These are phyloP conservation scores for Brachyhypopomus occidentalis DNA, from an alignment of 2,113 vertebrate species.

Conservation along the genomic window DNA sequence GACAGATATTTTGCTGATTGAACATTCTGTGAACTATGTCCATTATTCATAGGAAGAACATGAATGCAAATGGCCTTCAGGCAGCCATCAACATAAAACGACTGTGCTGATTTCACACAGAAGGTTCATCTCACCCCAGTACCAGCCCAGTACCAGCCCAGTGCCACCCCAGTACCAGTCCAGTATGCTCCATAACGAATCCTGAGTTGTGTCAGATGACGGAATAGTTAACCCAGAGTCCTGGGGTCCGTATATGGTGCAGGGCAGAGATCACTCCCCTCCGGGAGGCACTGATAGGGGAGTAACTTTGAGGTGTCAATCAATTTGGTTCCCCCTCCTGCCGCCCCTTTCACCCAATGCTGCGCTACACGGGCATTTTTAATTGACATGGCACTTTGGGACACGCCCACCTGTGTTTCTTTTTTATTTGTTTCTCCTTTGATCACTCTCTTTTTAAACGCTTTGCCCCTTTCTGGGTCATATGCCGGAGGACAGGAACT, in stretches of 20 bases:
- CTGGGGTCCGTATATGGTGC: constrained; percentile 62
- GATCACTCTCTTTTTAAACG: constrained; percentile 13
- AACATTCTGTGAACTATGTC: too few relatives aligned
- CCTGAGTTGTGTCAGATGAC: constrained; percentile 5
- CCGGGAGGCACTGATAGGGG: constrained; percentile 66
- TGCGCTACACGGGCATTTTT: constrained; percentile 52
- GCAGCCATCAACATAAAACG: too few relatives aligned
- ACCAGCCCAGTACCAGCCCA: too few relatives aligned
- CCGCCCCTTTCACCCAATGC: constrained; percentile 41
- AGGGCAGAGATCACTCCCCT: constrained; percentile 66
- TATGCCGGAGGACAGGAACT: constrained; percentile 48
- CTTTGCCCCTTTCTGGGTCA: constrained; percentile 60
- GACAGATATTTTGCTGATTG: too few relatives aligned
- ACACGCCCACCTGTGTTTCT: constrained; percentile 57
- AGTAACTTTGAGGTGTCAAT: constrained; percentile 77
- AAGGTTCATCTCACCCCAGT: too few relatives aligned
- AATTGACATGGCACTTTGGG: constrained; percentile 62
- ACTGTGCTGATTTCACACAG: too few relatives aligned
- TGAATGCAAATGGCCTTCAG: too few relatives aligned
- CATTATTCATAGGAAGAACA: too few relatives aligned
- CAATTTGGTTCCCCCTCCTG: constrained; percentile 63
- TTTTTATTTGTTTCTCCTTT: constrained; percentile 42
- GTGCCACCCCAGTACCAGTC: too few relatives aligned
- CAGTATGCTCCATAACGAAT: too few relatives aligned
- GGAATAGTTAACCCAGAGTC: constrained; percentile 19